These are phyloP conservation scores for Probosciger aterrimus DNA, from an alignment of 2,113 vertebrate genomes.

Conservation along the genomic window DNA sequence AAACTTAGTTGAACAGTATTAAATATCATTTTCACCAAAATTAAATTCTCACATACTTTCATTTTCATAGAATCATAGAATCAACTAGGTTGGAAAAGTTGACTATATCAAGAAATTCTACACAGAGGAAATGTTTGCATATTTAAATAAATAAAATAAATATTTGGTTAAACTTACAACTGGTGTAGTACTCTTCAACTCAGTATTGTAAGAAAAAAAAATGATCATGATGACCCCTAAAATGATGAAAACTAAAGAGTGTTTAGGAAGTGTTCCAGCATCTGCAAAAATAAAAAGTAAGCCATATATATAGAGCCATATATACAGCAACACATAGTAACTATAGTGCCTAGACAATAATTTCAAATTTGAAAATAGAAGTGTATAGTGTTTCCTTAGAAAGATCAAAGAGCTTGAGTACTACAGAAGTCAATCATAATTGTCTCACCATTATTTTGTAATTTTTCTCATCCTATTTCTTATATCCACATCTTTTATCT, in stretches of 20 bases:
- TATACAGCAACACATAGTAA: neutral
- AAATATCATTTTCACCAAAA: neutral
- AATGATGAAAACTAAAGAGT: conserved; percentile 30
- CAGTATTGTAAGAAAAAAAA: conserved; percentile 2
- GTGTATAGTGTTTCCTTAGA: neutral
- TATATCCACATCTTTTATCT: neutral
- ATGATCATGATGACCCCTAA: neutral
- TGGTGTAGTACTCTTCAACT: conserved; percentile 22
- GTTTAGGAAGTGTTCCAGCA: conserved; percentile 36
- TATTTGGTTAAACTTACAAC: conserved; percentile 5
- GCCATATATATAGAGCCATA: neutral
- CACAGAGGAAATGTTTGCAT: neutral
- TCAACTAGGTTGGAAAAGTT: neutral
- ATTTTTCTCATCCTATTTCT: neutral
- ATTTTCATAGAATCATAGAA: neutral
- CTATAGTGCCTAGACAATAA: neutral
- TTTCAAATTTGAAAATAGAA: neutral
- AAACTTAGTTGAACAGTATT: neutral
- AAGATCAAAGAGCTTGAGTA: neutral
- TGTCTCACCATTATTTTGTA: neutral
- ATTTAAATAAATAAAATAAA: neutral
- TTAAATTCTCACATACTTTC: neutral
- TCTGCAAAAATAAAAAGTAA: neutral
- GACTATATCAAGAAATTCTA: neutral
- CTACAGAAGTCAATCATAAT: neutral